These are phyloP conservation scores for Hippopotamus amphibius DNA, from an alignment of 2,113 vertebrate species.

Conservation along the genomic window DNA sequence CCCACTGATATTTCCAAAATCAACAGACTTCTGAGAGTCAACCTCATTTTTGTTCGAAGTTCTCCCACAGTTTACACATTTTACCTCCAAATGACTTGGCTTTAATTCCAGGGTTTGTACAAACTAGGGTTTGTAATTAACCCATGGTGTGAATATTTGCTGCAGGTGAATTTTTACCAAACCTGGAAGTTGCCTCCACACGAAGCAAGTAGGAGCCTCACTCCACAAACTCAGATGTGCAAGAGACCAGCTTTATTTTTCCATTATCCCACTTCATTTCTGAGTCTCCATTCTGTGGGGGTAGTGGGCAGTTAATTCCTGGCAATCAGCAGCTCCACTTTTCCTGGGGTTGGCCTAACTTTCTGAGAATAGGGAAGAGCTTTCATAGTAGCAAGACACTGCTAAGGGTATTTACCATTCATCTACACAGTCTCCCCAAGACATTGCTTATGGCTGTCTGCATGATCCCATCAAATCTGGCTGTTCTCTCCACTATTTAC, in stretches of 20 bases:
- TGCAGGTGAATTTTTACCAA: background rate
- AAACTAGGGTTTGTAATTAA: background rate
- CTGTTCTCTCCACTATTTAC: background rate
- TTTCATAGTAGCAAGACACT: background rate
- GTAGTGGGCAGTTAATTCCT: background rate
- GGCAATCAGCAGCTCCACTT: background rate
- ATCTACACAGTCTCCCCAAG: background rate
- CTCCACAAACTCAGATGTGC: background rate
- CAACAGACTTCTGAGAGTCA: background rate
- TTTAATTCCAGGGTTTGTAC: background rate
- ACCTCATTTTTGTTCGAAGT: background rate
- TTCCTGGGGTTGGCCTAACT: background rate
- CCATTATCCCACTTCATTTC: background rate
- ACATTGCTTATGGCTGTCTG: background rate
- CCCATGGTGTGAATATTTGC: background rate
- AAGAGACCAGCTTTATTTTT: background rate
- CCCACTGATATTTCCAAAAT: constrained; percentile 12
- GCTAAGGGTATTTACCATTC: background rate
- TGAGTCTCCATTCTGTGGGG: background rate
- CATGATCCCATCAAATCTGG: background rate
- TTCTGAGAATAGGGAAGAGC: background rate
- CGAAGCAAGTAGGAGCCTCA: background rate
- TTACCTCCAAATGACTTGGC: background rate
- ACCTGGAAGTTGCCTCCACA: background rate
- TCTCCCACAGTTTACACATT: background rate